Conservation (phyloP, 2,888 invertebrate species). For the Ophioninae sp. region DNA sequence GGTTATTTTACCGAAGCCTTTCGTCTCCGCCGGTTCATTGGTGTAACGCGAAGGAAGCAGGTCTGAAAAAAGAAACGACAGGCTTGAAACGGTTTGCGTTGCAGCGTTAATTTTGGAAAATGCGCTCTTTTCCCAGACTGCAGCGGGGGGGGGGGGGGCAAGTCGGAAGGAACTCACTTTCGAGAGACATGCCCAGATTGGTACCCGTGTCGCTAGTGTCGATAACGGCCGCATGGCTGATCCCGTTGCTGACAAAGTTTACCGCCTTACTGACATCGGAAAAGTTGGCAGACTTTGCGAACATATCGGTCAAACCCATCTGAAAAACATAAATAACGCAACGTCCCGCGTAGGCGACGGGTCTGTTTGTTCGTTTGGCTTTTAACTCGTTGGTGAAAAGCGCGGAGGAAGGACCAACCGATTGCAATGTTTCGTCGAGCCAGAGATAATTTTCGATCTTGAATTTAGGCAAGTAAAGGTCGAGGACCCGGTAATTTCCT, state of each 20-base stretch:
- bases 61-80: too few relatives aligned
- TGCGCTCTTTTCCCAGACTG: too few relatives aligned
- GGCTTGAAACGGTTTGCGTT: too few relatives aligned
- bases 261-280: neutral
- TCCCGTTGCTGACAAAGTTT: neutral
- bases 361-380: too few relatives aligned
- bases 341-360: neutral
- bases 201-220: neutral
- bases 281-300: neutral
- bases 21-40: neutral
- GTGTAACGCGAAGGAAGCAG: neutral
- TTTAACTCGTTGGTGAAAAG: too few relatives aligned
- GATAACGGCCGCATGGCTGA: neutral
- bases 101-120: neutral
- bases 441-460: neutral
- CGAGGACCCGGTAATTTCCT: neutral
- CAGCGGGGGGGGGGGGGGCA: neutral
- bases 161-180: neutral
- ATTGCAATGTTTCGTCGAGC: neutral
- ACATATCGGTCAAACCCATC: neutral
- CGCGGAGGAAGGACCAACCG: neutral
- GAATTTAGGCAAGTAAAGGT: neutral
- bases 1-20: neutral
- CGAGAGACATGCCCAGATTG: neutral
- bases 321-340: neutral